Evolutionary conservation across 2,888 invertebrate species (phyloP).

Genomic region (Scaeva pyrastri): DNA sequence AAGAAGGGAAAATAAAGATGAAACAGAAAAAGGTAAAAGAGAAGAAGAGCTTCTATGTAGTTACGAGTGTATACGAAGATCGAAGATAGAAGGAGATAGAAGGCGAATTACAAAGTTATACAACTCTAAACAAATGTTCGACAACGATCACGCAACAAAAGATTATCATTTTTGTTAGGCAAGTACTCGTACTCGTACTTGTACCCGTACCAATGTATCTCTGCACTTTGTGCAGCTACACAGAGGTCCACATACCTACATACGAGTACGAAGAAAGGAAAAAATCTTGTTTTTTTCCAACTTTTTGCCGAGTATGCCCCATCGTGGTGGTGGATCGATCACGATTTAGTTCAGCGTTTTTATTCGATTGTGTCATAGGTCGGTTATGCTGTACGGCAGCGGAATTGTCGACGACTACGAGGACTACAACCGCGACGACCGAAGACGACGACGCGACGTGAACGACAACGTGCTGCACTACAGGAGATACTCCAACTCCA

Average conservation of each 20-base stretch:
- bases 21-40: conserved; percentile 17
- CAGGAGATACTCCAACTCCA: conserved; percentile 23
- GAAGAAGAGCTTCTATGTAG: conserved; percentile 9
- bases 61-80: background rate
- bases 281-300: conserved; percentile 11
- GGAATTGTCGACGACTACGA: conserved; percentile 1
- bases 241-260: no score
- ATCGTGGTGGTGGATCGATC: conserved; percentile 76
- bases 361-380: conserved; percentile 77
- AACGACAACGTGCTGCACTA: conserved; percentile 27
- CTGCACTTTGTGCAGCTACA: conserved; percentile 10
- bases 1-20: conserved; percentile 8
- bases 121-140: conserved; percentile 75
- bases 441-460: conserved; percentile 36
- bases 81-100: conserved; percentile 21
- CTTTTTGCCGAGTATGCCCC: conserved; percentile 50
- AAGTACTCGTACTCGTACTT: conserved; percentile 24
- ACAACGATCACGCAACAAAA: conserved; percentile 76
- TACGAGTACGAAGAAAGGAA: conserved; percentile 44
- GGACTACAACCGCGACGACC: background rate
- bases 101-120: conserved; percentile 58
- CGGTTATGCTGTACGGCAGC: conserved; percentile 66
- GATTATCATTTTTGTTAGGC: conserved; percentile 71
- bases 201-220: conserved; percentile 62
- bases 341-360: conserved; percentile 76